Base-by-base conservation (phyloP, 37 sponge, comb jelly and placozoan genomes). In the Spongilla lacustris region DNA sequence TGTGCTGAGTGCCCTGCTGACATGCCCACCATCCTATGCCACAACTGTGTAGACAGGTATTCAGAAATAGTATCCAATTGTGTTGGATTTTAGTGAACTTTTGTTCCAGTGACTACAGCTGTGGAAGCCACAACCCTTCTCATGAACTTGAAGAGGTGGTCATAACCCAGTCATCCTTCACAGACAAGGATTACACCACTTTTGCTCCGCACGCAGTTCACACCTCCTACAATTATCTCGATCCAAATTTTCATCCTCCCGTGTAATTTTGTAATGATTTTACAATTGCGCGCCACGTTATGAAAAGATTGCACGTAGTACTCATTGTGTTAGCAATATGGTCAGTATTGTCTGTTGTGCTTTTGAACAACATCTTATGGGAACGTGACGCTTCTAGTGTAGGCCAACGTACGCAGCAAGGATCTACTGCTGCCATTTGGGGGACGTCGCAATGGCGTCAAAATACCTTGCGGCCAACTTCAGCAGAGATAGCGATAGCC, bases 221-320 rank as follows among this genome's bases (percentile, higher is more conserved):
- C 31, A 77, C 81, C 13, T 66, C 76, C 4, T 94, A 91, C 83
- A 94, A 88, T 69, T 94, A 94, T 68, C 73, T 94, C 6, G 94
- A 94, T 49, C 89, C 94, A 6, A 94, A 94, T 69, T 94, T 89
- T 69, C 58, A 36, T 33, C 94, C 94, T 32, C 84, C 90, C 0
- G 50, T 71, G 24, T 89, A 68, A 86, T 74, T 17, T 2, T 32
- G 2, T 28, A 41, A 35, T 23, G 26, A 5, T 5, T 37, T 41
- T 12, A 68, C 2, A 36, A 30, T 5, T 21, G 81, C 68, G 33
- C 23, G 33, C 4, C 23, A 31, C 33, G 75, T 27, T 2, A 31
- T 29, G 75, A 31, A 33, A 31, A 32, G 75, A 17, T 4, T 2
- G 33, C 33, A 9, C 75, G 29, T 24, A 23, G 50, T 25, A 19